These are phyloP conservation scores for Halichoeres trimaculatus DNA, from an alignment of 2,113 vertebrate genomes.

Conservation along the genomic window DNA sequence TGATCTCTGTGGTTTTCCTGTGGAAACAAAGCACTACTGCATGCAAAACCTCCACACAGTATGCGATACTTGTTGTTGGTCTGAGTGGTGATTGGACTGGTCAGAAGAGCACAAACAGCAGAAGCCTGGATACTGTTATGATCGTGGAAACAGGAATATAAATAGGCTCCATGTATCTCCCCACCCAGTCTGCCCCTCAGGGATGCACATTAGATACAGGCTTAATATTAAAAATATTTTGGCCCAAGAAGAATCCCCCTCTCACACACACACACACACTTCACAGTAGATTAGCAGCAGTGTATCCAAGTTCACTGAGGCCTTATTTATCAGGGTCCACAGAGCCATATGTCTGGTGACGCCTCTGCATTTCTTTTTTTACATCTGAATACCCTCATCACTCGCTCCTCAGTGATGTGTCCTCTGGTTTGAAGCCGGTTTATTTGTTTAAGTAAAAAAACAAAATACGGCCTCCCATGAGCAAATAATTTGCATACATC, in stretches of 20 bases:
- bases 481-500: slow-evolving; percentile 61
- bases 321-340: not conserved
- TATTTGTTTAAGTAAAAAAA: slow-evolving; percentile 49
- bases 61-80: not conserved
- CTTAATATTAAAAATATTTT: not conserved
- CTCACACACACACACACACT: not conserved
- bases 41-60: no score
- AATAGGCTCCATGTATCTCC: not conserved
- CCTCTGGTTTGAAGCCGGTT: slow-evolving; percentile 35
- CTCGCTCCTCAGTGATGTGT: slow-evolving; percentile 20
- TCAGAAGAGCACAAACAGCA: not conserved
- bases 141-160: not conserved
- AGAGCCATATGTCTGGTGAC: not conserved
- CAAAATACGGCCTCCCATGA: slow-evolving; percentile 49
- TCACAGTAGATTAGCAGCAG: not conserved
- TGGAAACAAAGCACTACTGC: not conserved
- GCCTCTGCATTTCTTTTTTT: not conserved
- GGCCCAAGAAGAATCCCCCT: not conserved
- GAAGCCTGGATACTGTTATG: not conserved
- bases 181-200: not conserved
- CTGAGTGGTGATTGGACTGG: not conserved
- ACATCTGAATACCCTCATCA: slow-evolving; percentile 26
- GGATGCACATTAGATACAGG: not conserved
- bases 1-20: not conserved
- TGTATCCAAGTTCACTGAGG: not conserved